A percentile compares a stretch with the other conserved stretches of the same genome.
Conservation (phyloP, 2,797 vertebrate species). For the Rhyacichthys aspro region DNA sequence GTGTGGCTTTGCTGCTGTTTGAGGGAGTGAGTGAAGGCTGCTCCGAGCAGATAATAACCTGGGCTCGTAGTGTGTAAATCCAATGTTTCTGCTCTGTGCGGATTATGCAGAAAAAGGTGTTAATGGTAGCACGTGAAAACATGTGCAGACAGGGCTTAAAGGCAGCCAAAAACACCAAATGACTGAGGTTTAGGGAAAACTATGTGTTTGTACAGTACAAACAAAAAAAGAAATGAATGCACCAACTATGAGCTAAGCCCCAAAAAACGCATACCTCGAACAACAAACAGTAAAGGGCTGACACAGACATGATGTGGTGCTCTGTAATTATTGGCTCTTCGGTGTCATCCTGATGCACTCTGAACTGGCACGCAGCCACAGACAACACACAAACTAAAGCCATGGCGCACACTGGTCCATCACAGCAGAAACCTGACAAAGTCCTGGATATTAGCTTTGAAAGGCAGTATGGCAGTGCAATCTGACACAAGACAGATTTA, state of each 20-base stretch:
- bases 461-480: constrained; percentile 34
- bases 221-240: constrained; percentile 7
- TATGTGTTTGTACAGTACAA: constrained; percentile 5
- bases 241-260: constrained; percentile 45
- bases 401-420: constrained; percentile 26
- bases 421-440: constrained; percentile 48
- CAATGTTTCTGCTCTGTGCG: constrained; percentile 42
- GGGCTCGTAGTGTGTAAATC: constrained; percentile 22
- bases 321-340: constrained; percentile 73
- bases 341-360: constrained; percentile 56
- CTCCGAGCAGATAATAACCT: constrained; percentile 60
- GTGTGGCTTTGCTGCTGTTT: constrained; percentile 25
- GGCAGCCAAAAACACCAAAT: constrained; percentile 20
- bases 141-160: constrained; percentile 28
- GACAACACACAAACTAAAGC: constrained; percentile 25
- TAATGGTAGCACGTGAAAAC: constrained; percentile 32
- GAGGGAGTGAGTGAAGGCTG: constrained; percentile 39
- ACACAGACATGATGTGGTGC: constrained; percentile 45
- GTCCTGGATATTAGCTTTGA: constrained; percentile 28
- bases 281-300: constrained; percentile 53
- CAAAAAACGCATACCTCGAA: constrained; percentile 41
- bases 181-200: constrained; percentile 17
- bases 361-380: constrained; percentile 46
- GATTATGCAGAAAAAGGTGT: constrained; percentile 42
- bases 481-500: constrained; percentile 23